Base-by-base conservation (phyloP, 2,113 vertebrate genomes). In the Seriola dumerili region DNA sequence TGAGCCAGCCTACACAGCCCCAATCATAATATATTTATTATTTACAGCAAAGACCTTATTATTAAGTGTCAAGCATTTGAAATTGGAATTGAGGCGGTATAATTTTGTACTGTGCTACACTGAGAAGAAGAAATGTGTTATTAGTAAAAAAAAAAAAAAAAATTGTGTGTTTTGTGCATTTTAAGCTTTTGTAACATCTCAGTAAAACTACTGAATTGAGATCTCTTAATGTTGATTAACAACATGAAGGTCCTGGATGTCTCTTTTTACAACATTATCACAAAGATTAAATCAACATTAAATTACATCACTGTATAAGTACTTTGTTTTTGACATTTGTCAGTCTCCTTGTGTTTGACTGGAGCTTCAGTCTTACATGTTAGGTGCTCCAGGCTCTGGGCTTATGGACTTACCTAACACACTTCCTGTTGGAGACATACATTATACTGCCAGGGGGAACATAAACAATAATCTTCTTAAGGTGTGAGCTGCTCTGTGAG, bases 391-490 rank as follows among this genome's bases (percentile, higher is more conserved):
- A 3, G 17, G 5, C 52, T 79, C 40, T 11, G 19, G 67, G 71
- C 75, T 85, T 82, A 85, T 88, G 25, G 74, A 78, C 78, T 84
- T 85, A 76, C 34, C 72, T 21, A 67, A 63, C 65, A 81, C 67
- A 77, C 76, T 88, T 88, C 69, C 85, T 83, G 79, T 70, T 76
- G 70, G 38, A 85, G 61, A 81, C 58, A 73, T 89, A 88, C 83
- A 72, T 89, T 89, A 63, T 73, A 80, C 79, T 78, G 84, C 52
- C 75, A 42, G 65, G 25, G 25, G 34, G 66, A 73, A 86, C 86
- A 78, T 89, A 85, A 90, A 85, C 44, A 87, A 88, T 88, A 91
- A 93, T 86, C 84, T 84, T 70, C 89, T 90, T 88, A 89, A 72
- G 77, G 55, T 78, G 76, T 89, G 81, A 89, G 77, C 79, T 63